Conservation (phyloP, 2,888 invertebrate species). For the Bellardia bayeri region DNA sequence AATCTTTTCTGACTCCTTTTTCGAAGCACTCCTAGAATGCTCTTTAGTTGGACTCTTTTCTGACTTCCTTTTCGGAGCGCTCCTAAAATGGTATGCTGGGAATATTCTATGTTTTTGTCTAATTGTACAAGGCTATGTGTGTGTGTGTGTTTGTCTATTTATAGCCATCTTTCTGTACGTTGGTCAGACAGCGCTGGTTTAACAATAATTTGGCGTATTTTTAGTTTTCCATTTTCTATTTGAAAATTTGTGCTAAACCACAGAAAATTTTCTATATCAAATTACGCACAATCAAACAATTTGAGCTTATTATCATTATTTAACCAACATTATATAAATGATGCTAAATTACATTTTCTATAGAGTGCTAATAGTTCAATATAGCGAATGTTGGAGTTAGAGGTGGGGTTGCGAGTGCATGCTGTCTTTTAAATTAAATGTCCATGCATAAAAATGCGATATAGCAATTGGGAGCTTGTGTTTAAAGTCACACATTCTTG, state of each 20-base stretch:
- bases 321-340: constrained; percentile 67
- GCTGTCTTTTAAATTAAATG: neutral
- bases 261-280: constrained; percentile 66
- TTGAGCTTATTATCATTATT: constrained; percentile 66
- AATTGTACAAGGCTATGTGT: neutral
- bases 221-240: constrained; percentile 36
- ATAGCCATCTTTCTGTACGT: neutral
- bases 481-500: no score
- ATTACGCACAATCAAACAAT: constrained; percentile 69
- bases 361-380: constrained; percentile 49
- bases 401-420: neutral
- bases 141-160: neutral
- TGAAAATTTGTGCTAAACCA: constrained; percentile 38
- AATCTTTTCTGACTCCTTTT: no score
- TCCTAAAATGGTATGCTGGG: no score
- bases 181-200: constrained; percentile 26
- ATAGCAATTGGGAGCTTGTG: no score
- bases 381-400: neutral
- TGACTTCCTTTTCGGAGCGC: no score
- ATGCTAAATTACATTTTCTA: constrained; percentile 55
- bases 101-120: neutral
- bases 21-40: no score
- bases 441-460: no score
- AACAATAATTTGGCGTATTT: constrained; percentile 45
- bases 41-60: no score